Evolutionary conservation across 2,888 invertebrate species (phyloP).

Genomic region (Perdita meconis): DNA sequence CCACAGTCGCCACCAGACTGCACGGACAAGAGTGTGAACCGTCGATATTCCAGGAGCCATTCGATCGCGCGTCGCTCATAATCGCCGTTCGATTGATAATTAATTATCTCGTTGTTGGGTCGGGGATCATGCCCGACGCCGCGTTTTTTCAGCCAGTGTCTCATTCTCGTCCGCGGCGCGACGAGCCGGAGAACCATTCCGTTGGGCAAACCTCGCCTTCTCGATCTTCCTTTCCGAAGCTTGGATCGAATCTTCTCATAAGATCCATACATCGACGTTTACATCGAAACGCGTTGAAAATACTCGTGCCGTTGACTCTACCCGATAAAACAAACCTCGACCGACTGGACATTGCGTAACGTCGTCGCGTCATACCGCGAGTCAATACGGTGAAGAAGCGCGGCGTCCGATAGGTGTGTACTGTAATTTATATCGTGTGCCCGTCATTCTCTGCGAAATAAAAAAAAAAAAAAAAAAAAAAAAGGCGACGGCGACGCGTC

Average conservation of each 20-base stretch:
- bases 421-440: conserved; percentile 65
- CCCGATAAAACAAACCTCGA: conserved; percentile 63
- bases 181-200: conserved; percentile 18
- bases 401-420: conserved; percentile 42
- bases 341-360: conserved; percentile 60
- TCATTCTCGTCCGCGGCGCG: conserved; percentile 55
- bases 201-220: not conserved
- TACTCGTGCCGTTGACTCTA: conserved; percentile 67
- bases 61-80: conserved; percentile 54
- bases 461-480: conserved; percentile 58
- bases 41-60: conserved; percentile 25
- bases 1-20: conserved; percentile 2
- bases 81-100: conserved; percentile 69
- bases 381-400: conserved; percentile 39
- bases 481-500: no score
- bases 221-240: not conserved
- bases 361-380: conserved; percentile 51
- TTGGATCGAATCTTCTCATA: not conserved
- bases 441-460: conserved; percentile 49
- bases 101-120: conserved; percentile 73
- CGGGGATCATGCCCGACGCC: conserved; percentile 53
- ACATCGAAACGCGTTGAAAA: conserved; percentile 51
- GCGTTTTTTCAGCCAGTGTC: conserved; percentile 65
- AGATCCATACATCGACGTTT: conserved; percentile 43
- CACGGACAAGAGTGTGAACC: conserved; percentile 36